Evolutionary conservation across 2,888 invertebrate genomes (phyloP), one percentile per base, ranked within the genome.

Genomic region (Hoplodrina blanda): DNA sequence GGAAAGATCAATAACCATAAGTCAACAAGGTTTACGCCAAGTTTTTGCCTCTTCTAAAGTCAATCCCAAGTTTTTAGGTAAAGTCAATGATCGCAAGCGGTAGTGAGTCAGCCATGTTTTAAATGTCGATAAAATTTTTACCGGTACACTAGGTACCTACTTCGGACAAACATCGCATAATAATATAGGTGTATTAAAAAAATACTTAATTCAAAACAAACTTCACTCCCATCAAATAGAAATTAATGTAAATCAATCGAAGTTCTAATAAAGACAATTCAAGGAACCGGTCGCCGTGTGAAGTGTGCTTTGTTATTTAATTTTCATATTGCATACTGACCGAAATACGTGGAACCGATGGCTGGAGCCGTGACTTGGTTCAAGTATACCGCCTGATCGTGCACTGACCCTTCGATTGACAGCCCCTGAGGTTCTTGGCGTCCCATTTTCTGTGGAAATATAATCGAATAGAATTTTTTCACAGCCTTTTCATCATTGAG

Each of bases 301-400:
- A 80, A 80, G 73, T 81, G 84, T 81, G 80, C 76, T 79, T 83
- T 74, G 75, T 77, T 85, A 82, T 83, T 88, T 82, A 86, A 85
- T 85, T 91, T 92, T 91, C 90, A 91, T 90, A 90, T 87, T 89
- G 90, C 89, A 90, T 93, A 94, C 95, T 95, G 90, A 95, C 95
- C 95, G 91, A 89, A 91, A 92, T 94, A 95, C 93, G 94, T 88
- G 88, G 95, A 94, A 93, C 90, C 90, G 88, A 92, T 88, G 87
- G 88, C 78, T 8, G 86, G 75, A 53, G 87, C 89, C 91, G 93
- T 94, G 94, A 94, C 93, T 90, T 93, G 94, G 88, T 88, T 94
- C 73, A 90, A 85, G 88, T 84, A 86, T 81, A 91, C 88, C 76
- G 84, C 80, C 81, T 90, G 88, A 80, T 88, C 87, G 87, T 91